Conservation (phyloP, 2,113 vertebrate genomes). For the Stigmatopora argus region DNA sequence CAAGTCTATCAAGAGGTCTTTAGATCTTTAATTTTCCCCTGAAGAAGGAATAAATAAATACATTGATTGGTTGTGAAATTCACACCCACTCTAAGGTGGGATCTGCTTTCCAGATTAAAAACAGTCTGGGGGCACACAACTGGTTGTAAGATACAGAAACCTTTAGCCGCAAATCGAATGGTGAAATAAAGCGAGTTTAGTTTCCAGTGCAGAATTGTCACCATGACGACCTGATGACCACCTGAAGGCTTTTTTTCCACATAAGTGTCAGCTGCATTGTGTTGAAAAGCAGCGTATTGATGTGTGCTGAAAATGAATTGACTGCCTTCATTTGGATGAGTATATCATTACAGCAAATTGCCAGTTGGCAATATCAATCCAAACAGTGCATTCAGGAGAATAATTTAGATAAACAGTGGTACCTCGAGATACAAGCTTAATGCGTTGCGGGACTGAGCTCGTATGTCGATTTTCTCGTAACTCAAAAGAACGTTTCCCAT, state of each 20-base stretch:
- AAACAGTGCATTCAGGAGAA: not conserved
- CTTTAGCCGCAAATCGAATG: conserved; percentile 57
- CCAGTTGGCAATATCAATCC: not conserved
- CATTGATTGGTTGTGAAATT: not conserved
- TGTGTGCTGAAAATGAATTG: conserved; percentile 32
- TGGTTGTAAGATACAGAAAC: too few species aligned
- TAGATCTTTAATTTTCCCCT: not conserved
- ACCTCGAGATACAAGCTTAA: too few species aligned
- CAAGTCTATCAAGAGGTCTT: not conserved
- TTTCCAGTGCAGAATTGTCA: conserved; percentile 38
- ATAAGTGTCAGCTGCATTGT: conserved; percentile 14
- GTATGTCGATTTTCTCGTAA: too few species aligned
- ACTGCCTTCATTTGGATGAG: conserved; percentile 12
- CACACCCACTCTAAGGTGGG: not conserved
- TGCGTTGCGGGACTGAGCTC: too few species aligned
- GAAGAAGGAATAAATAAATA: not conserved
- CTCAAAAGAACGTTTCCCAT: too few species aligned
- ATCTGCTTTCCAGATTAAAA: not conserved
- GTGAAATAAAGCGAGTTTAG: conserved; percentile 56
- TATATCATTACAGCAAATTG: conserved; percentile 3
- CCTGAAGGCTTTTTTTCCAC: conserved; percentile 41
- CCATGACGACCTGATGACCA: conserved; percentile 50
- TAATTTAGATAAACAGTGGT: too few species aligned
- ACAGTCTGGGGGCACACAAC: not conserved
- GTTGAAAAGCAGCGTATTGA: not conserved